Conservation (phyloP, 2,888 invertebrate genomes). For the Philhelius pedissequus region DNA sequence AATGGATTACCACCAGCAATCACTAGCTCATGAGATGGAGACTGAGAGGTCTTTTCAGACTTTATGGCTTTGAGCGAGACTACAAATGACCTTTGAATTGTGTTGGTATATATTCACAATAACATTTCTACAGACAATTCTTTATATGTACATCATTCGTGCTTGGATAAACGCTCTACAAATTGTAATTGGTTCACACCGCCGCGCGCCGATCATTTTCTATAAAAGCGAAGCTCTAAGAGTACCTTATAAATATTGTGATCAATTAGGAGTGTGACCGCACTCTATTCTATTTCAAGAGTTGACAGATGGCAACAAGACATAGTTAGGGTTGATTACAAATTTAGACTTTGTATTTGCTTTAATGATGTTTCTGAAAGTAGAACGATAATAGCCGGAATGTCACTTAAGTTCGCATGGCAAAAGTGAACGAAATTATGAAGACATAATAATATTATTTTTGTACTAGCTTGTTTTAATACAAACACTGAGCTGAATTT, state of each 20-base stretch:
- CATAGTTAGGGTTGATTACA: too few species aligned
- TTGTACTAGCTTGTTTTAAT: too few species aligned
- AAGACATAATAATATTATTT: too few species aligned
- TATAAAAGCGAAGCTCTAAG: neutral
- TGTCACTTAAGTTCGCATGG: too few species aligned
- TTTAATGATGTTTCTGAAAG: too few species aligned
- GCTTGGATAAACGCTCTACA: neutral
- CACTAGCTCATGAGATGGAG: neutral
- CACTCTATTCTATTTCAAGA: neutral
- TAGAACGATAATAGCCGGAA: too few species aligned
- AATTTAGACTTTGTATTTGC: too few species aligned
- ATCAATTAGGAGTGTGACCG: neutral
- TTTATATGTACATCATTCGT: neutral
- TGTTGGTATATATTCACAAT: too few species aligned
- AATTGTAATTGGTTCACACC: slow-evolving; percentile 6
- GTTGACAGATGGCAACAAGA: too few species aligned
- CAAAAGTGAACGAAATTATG: too few species aligned
- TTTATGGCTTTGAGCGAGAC: neutral
- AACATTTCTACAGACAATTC: neutral
- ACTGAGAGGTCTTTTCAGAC: neutral
- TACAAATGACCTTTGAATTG: neutral
- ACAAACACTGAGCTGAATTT: too few species aligned
- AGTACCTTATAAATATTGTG: neutral
- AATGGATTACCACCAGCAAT: neutral
- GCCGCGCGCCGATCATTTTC: neutral